These are phyloP conservation scores for Cephus pulcher DNA, from an alignment of 2,888 invertebrate genomes.

Conservation along the genomic window DNA sequence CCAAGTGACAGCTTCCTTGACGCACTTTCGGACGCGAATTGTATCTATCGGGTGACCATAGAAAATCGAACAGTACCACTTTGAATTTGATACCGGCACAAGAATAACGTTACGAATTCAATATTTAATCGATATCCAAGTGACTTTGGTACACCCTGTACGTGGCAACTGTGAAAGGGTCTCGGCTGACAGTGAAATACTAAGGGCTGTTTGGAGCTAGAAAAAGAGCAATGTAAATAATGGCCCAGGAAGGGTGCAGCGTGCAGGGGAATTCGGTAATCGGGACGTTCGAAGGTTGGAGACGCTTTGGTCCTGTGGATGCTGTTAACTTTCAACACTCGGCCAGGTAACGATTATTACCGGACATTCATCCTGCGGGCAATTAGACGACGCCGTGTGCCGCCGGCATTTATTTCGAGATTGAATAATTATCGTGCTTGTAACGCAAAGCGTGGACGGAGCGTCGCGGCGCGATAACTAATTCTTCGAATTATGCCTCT, in stretches of 20 bases:
- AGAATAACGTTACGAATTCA: not conserved
- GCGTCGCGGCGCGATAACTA: conserved; percentile 3
- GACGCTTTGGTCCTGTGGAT: not conserved
- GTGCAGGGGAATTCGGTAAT: not conserved
- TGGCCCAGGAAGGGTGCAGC: not conserved
- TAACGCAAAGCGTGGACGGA: not conserved
- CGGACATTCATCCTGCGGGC: conserved; percentile 6
- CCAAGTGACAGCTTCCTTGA: conserved; percentile 8
- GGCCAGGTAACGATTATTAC: conserved; percentile 6
- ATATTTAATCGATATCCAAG: not conserved
- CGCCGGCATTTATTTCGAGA: conserved; percentile 4
- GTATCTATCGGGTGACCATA: not conserved
- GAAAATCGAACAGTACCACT: not conserved
- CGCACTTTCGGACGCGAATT: conserved; percentile 10
- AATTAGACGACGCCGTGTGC: not conserved
- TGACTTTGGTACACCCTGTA: not conserved
- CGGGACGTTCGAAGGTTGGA: not conserved
- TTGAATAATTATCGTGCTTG: not conserved
- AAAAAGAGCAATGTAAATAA: not conserved
- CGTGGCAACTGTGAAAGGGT: not conserved
- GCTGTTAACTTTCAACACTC: conserved; percentile 2
- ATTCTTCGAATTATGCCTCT: not conserved
- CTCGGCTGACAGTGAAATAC: not conserved
- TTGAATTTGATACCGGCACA: too few species aligned
- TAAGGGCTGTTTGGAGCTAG: not conserved